Conservation (phyloP, 2,888 invertebrate genomes). For the Theodoxus fluviatilis region DNA sequence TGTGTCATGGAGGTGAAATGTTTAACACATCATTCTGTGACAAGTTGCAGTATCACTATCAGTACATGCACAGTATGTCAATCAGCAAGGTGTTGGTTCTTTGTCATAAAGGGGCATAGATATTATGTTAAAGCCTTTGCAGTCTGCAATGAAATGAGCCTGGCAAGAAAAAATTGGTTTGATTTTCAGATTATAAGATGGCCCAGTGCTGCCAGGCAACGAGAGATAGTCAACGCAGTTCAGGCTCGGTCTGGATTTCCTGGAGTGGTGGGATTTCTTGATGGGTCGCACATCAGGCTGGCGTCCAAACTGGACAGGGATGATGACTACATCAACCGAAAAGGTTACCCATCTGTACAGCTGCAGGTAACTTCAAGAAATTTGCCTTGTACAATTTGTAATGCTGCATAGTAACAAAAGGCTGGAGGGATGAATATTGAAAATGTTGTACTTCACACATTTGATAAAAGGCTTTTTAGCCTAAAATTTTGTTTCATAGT, state of each 20-base stretch:
- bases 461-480: too few species aligned
- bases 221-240: background rate
- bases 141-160: background rate
- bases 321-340: conserved; percentile 22
- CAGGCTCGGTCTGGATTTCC: conserved; percentile 8
- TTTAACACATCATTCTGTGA: background rate
- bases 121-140: too few species aligned
- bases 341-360: conserved; percentile 12
- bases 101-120: too few species aligned
- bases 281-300: conserved; percentile 24
- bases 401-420: too few species aligned
- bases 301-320: conserved; percentile 24
- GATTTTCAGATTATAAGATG: background rate
- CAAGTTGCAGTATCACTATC: too few species aligned
- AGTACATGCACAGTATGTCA: too few species aligned
- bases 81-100: too few species aligned
- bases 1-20: background rate
- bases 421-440: too few species aligned
- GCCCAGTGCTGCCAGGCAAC: background rate
- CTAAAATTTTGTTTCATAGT: too few species aligned
- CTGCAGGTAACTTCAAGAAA: too few species aligned
- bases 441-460: too few species aligned
- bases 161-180: background rate
- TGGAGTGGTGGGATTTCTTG: conserved; percentile 19
- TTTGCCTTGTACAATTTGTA: too few species aligned